These are phyloP conservation scores for Cantharis lateralis DNA, from an alignment of 2,888 invertebrate genomes.

Conservation along the genomic window DNA sequence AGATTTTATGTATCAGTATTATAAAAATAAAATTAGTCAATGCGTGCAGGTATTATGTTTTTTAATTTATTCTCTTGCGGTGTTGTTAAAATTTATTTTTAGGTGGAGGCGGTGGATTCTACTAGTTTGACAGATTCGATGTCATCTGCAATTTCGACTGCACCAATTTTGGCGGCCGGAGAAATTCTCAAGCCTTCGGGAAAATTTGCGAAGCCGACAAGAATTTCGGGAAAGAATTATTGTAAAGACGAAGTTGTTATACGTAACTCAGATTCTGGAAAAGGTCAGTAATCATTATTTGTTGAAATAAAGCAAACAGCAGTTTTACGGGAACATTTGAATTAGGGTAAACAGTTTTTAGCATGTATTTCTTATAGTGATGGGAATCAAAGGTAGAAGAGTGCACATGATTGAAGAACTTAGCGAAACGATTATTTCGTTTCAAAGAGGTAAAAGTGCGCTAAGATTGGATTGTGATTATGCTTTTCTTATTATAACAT, in stretches of 20 bases:
- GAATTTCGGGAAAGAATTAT: constrained; percentile 90
- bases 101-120: constrained; percentile 51
- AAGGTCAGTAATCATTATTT: constrained; percentile 66
- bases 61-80: background rate
- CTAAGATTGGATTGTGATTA: constrained; percentile 11
- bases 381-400: constrained; percentile 98
- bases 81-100: background rate
- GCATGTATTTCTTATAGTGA: constrained; percentile 72
- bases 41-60: background rate
- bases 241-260: constrained; percentile 95
- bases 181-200: constrained; percentile 87
- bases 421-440: constrained; percentile 97
- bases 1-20: constrained; percentile 84
- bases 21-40: constrained; percentile 63
- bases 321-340: background rate
- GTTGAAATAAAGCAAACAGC: background rate
- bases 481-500: background rate
- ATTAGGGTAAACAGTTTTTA: background rate
- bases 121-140: constrained; percentile 58
- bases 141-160: constrained; percentile 55
- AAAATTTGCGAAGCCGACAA: constrained; percentile 85
- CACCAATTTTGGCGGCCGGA: constrained; percentile 75
- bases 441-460: constrained; percentile 90
- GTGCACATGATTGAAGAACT: constrained; percentile 99
- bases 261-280: constrained; percentile 92